Evolutionary conservation across 2,888 invertebrate species (phyloP).

Genomic region (Quadroppia sp.): DNA sequence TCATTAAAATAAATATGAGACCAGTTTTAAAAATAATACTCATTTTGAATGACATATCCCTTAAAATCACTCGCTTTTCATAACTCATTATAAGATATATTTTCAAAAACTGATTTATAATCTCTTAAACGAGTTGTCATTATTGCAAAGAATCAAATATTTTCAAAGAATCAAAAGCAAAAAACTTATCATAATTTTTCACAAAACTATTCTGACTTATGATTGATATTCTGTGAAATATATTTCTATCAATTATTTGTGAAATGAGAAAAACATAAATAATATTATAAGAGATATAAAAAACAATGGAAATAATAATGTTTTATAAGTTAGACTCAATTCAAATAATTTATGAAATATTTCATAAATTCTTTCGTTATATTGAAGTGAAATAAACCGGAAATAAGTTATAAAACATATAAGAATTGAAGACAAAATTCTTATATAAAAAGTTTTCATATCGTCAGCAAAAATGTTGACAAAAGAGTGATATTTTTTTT

Average conservation of each 20-base stretch:
- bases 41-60: neutral
- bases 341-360: neutral
- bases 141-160: neutral
- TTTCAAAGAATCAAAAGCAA: neutral
- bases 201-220: neutral
- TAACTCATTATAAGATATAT: no score
- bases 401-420: no score
- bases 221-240: neutral
- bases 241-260: neutral
- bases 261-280: neutral
- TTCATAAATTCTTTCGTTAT: neutral
- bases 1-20: slow-evolving; percentile 19
- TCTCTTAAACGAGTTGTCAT: neutral
- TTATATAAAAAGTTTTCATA: no score
- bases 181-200: neutral
- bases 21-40: neutral
- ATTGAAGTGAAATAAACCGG: no score
- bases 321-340: neutral
- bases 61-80: neutral
- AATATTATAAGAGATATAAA: neutral
- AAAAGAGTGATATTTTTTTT: no score
- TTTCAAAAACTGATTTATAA: neutral
- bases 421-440: no score
- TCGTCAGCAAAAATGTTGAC: no score
- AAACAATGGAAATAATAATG: slow-evolving; percentile 9